Evolutionary conservation across 2,113 vertebrate species (phyloP), one percentile per base, ranked within the genome.

Genomic region (Archilochus colubris): DNA sequence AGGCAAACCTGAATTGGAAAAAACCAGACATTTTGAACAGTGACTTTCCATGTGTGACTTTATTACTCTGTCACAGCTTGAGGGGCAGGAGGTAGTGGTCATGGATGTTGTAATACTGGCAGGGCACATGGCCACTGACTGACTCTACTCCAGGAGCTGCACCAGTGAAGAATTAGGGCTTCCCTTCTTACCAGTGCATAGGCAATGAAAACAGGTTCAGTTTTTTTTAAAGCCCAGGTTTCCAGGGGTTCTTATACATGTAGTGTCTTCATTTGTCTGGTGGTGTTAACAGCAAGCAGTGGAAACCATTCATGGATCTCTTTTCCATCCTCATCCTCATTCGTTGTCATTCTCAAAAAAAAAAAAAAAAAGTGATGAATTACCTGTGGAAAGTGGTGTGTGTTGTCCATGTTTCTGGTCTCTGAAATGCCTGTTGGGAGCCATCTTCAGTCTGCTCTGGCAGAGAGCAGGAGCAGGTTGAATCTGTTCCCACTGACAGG

Each of bases 321-420:
- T 70, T 78, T 68, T 87, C 91, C 85, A 95, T 96, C 38, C 31
- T 92, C 95, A 95, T 91, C 72, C 50, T 91, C 96, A 92, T 92
- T 87, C 80, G 87, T 89, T 91, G 70, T 87, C 68, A 14, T 95
- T 67, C 58, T 46, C 46, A 48, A 48, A 48, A 48, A 48, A 48
- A 48, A 46, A 15, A 46, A 43, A 55, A 81, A 86, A 46, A 33
- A 31, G 18, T 28, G 18, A 91, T 77, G 40, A 70, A 55, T 88
- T 63, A 50, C 15, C 68, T 95, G 77, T 94, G 93, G 54, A 68
- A 94, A 87, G 50, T 95, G 43, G 0, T 91, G 3, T 54, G 16
- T 97, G 93, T 92, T 94, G 88, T 96, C 70, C 76, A 7, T 89
- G 86, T 89, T 91, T 81, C 51, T 54, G 88, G 51, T 86, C 91